These are phyloP conservation scores for Phaedon cochleariae DNA, from an alignment of 2,888 invertebrate genomes.

Conservation along the genomic window DNA sequence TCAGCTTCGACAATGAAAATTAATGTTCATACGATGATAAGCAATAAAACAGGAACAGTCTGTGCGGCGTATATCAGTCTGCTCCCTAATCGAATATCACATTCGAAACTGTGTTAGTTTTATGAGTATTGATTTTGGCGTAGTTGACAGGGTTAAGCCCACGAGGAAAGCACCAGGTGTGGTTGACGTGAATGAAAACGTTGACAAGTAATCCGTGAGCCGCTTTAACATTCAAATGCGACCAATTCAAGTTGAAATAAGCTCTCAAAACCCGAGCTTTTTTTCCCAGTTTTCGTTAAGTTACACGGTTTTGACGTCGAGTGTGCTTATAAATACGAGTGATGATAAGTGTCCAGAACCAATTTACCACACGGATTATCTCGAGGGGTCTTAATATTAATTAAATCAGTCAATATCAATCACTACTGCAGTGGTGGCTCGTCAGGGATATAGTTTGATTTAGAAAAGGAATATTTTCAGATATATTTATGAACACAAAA, in stretches of 20 bases:
- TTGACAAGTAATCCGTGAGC: conserved; percentile 43
- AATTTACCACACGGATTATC: neutral
- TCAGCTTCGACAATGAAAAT: neutral
- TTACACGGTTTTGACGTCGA: conserved; percentile 17
- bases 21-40: neutral
- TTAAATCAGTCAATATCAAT: neutral
- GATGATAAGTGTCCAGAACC: conserved; percentile 7
- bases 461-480: no score
- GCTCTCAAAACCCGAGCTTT: conserved; percentile 5
- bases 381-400: neutral
- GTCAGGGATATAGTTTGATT: neutral
- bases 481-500: no score
- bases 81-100: neutral
- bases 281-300: conserved; percentile 5
- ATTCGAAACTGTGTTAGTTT: neutral
- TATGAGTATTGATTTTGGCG: neutral
- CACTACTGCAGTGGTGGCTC: neutral
- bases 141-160: conserved; percentile 23
- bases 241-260: neutral
- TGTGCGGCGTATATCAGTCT: conserved; percentile 4
- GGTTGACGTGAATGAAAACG: conserved; percentile 43
- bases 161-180: conserved; percentile 44
- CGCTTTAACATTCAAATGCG: conserved; percentile 27
- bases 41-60: neutral
- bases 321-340: conserved; percentile 4